These are phyloP conservation scores for Hydrolagus affinis DNA, from an alignment of 2,113 vertebrate genomes.

Conservation along the genomic window DNA sequence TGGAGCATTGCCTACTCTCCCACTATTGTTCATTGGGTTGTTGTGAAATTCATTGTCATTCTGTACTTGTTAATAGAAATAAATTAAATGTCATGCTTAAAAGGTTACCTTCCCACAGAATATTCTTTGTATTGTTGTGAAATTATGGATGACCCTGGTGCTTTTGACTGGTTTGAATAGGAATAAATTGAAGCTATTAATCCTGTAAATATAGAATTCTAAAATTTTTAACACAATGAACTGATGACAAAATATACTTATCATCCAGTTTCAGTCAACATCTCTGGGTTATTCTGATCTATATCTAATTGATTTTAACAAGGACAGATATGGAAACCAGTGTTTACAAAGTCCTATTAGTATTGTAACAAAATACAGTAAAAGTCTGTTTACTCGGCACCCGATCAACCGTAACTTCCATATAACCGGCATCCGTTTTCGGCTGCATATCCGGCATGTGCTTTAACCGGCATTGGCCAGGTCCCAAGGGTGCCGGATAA, in stretches of 20 bases:
- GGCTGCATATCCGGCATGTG: too few species aligned
- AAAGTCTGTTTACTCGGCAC: too few species aligned
- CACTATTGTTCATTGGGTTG: not conserved
- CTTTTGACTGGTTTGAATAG: not conserved
- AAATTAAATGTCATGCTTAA: not conserved
- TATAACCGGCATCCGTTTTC: too few species aligned
- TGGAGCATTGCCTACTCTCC: not conserved
- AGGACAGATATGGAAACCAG: not conserved
- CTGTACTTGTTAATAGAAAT: not conserved
- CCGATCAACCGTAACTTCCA: too few species aligned
- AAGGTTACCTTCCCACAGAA: not conserved
- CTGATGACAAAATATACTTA: not conserved
- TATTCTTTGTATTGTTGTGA: not conserved
- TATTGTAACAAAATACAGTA: constrained; percentile 10
- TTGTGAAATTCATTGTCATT: not conserved
- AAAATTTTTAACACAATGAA: not conserved
- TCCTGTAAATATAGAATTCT: not conserved
- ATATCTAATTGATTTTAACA: not conserved
- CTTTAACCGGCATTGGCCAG: too few species aligned
- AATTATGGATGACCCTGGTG: not conserved
- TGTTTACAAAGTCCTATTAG: not conserved
- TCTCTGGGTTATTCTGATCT: not conserved
- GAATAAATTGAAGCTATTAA: not conserved
- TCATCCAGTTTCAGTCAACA: not conserved
- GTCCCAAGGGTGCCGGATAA: too few species aligned